phyloP scores from a whole-genome alignment of 2,113 vertebrate genomes.

The Motacilla tschutschensis region DNA sequence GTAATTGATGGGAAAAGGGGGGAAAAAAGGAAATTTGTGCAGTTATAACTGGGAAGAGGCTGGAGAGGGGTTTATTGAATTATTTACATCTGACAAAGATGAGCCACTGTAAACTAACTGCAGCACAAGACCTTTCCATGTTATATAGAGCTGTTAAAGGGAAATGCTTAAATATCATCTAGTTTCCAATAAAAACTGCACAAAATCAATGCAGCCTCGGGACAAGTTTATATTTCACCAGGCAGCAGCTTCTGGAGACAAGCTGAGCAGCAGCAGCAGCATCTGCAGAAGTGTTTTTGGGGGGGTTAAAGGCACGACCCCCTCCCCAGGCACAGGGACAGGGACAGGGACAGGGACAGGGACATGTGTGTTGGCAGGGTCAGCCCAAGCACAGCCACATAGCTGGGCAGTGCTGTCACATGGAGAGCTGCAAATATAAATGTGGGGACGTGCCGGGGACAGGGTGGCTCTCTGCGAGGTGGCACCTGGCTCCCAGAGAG shows the following conservation, averaged over 20 bases:
- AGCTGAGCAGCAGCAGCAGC: background rate
- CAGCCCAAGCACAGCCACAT: background rate
- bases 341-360: no score
- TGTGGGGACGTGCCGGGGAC: accelerated
- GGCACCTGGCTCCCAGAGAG: background rate
- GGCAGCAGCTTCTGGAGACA: background rate
- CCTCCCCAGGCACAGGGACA: no score
- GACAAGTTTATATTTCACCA: background rate
- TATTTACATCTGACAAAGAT: background rate
- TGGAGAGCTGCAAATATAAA: background rate
- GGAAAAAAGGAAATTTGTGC: accelerated
- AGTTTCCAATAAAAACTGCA: background rate
- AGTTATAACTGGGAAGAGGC: background rate
- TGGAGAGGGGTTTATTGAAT: background rate
- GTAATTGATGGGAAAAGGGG: background rate
- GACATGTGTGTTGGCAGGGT: accelerated
- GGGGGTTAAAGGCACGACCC: accelerated
- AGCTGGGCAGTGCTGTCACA: background rate
- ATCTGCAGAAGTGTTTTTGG: background rate
- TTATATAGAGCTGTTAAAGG: background rate
- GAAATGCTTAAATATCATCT: conserved; percentile 12
- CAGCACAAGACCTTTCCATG: background rate
- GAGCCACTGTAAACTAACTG: background rate
- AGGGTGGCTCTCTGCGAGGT: background rate
- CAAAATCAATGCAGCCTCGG: background rate